Evolutionary conservation across 1,140 invertebrate genomes (phyloP), one percentile per base, ranked within the genome.

Genomic region (Plectus sambesii): DNA sequence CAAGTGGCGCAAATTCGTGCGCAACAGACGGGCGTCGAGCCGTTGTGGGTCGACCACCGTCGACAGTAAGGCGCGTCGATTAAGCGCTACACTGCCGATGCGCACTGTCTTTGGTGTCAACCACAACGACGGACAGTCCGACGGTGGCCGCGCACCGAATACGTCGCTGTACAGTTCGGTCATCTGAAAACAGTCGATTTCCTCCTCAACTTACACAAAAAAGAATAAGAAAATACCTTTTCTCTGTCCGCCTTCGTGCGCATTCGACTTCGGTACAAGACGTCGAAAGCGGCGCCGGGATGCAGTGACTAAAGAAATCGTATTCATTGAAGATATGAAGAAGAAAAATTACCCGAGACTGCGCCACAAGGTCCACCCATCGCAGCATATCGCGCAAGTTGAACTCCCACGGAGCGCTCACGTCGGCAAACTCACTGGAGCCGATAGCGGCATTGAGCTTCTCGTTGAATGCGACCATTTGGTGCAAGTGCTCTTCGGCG

Each of bases 321-420:
- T n/a, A n/a, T n/a, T n/a, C n/a, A n/a, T n/a, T n/a, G n/a, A n/a
- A n/a, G n/a, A n/a, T n/a, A n/a, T 65, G 40, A 43, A 56, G 15
- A 47, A 27, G 36, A 29, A 12, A 59, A 15, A 23, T 35, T 9
- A 30, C 8, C 15, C 29, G 22, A 48, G 24, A 26, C 27, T 5
- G 25, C 3, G 56, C 22, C 22, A 61, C 42, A 39, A 25, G 1
- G 17, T 51, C 46, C 6, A 44, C 36, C 88, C 89, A 97, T 57
- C 92, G 79, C 30, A 83, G 81, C 46, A 98, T 75, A 69, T 99
- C 94, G 60, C 94, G 76, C 26, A 99, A 72, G 75, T 99, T 99
- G 70, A 94, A 87, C 70, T 98, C 93, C 82, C 86, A 97, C 0
- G 89, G 89, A 1, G 81, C 78, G 4, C 88, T 87, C 66, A 52